Evolutionary conservation across 2,113 vertebrate genomes (phyloP).

Genomic region (Dipodomys spectabilis): DNA sequence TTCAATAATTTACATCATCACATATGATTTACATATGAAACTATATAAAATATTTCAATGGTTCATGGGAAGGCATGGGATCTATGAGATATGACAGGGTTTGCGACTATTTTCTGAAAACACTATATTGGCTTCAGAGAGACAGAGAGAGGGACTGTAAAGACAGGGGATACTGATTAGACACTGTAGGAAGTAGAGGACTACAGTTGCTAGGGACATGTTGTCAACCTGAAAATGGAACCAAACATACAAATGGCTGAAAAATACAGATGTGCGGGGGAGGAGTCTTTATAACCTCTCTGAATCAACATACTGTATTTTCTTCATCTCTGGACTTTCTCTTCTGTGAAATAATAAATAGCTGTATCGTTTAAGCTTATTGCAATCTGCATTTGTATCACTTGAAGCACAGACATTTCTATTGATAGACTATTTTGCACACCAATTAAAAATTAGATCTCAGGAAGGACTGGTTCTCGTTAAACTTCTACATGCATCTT

Average conservation of each 20-base stretch:
- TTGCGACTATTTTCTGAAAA: not conserved
- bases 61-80: not conserved
- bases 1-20: not conserved
- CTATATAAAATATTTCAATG: not conserved
- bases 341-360: not conserved
- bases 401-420: not conserved
- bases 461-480: not conserved
- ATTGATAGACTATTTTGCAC: not conserved
- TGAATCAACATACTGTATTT: not conserved
- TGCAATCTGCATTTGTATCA: not conserved
- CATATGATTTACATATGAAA: not conserved
- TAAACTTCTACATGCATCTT: not conserved
- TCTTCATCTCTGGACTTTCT: not conserved
- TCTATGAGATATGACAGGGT: not conserved
- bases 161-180: not conserved
- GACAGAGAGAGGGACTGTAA: not conserved
- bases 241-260: not conserved
- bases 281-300: not conserved
- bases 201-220: not conserved
- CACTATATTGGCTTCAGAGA: not conserved
- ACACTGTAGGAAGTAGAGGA: not conserved
- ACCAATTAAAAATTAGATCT: slow-evolving; percentile 28
- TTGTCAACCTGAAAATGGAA: not conserved
- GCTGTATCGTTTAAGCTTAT: not conserved
- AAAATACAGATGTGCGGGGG: not conserved